These are phyloP conservation scores for Euplexia lucipara DNA, from an alignment of 2,888 invertebrate species.

Conservation along the genomic window DNA sequence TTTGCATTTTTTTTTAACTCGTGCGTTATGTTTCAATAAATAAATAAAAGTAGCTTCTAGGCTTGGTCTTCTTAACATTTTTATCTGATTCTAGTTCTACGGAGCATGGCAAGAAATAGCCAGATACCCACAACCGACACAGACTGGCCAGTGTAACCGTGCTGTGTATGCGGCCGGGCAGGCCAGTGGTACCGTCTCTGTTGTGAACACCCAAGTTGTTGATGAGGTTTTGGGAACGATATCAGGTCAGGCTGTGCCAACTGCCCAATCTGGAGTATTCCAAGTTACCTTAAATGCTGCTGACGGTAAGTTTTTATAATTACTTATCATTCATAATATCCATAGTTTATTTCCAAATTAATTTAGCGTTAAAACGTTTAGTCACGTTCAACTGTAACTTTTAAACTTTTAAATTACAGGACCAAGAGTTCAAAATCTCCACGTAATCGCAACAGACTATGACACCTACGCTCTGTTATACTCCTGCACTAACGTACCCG, in stretches of 20 bases:
- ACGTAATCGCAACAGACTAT: slow-evolving; percentile 83
- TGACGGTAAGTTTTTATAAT: too few relatives aligned
- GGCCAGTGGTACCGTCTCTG: too few relatives aligned
- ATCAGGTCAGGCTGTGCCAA: slow-evolving; percentile 75
- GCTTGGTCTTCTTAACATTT: too few relatives aligned
- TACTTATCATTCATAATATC: not conserved
- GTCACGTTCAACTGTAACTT: too few relatives aligned
- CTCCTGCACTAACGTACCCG: slow-evolving; percentile 76
- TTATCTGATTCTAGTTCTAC: slow-evolving; percentile 19
- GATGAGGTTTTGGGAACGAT: too few relatives aligned
- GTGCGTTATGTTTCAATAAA: too few relatives aligned
- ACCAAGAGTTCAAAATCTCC: slow-evolving; percentile 68
- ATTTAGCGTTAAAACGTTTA: too few relatives aligned
- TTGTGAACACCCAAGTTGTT: too few relatives aligned
- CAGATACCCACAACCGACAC: slow-evolving; percentile 91
- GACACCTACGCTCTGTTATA: slow-evolving; percentile 78
- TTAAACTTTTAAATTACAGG: slow-evolving; percentile 50
- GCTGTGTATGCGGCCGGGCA: slow-evolving; percentile 85
- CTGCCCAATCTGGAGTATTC: slow-evolving; percentile 88
- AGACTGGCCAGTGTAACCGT: slow-evolving; percentile 92
- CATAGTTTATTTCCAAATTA: too few relatives aligned
- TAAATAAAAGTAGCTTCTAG: too few relatives aligned
- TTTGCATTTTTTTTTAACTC: too few relatives aligned
- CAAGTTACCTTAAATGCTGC: slow-evolving; percentile 88
- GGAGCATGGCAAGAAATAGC: slow-evolving; percentile 92